Evolutionary conservation across 2,797 vertebrate species (phyloP).

Genomic region (Clarias pachynema): DNA sequence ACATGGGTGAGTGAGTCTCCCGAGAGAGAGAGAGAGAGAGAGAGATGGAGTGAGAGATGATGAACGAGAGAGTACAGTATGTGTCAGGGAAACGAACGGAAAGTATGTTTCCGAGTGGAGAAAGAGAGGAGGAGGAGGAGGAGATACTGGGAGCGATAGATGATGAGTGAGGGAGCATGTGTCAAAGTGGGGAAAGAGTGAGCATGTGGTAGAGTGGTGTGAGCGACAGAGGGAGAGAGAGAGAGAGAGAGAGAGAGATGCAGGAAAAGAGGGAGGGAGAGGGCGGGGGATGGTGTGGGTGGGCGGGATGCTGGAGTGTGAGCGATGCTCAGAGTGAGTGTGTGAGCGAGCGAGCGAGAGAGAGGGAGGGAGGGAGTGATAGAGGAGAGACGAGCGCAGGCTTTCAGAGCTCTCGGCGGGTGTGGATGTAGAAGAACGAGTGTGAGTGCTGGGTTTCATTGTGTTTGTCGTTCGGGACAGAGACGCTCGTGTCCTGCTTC

Average conservation of each 20-base stretch:
- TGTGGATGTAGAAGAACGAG: constrained; percentile 44
- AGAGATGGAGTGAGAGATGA: constrained; percentile 19
- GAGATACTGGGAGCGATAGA: constrained; percentile 11
- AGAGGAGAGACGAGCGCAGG: constrained; percentile 23
- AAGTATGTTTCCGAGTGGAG: background rate
- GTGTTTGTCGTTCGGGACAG: constrained; percentile 12
- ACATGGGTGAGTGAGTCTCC: constrained; percentile 27
- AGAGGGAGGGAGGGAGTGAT: constrained; percentile 6
- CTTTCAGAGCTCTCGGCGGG: constrained; percentile 17
- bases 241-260: background rate
- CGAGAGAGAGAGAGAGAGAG: constrained; percentile 42
- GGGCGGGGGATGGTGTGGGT: constrained; percentile 64
- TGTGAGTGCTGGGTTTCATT: constrained; percentile 48
- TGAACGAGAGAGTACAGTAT: background rate
- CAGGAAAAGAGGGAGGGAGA: constrained; percentile 41
- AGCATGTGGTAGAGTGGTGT: constrained; percentile 42
- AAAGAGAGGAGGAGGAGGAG: background rate
- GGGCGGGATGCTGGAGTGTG: constrained; percentile 68
- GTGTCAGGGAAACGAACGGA: background rate
- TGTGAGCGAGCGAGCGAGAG: constrained; percentile 34
- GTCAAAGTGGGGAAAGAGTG: constrained; percentile 38
- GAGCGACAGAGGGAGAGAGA: constrained; percentile 46
- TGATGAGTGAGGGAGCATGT: constrained; percentile 4
- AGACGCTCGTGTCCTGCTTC: background rate
- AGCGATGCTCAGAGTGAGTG: constrained; percentile 44